phyloP scores from a whole-genome alignment of 2,888 invertebrate genomes.

The Seira ritae region DNA sequence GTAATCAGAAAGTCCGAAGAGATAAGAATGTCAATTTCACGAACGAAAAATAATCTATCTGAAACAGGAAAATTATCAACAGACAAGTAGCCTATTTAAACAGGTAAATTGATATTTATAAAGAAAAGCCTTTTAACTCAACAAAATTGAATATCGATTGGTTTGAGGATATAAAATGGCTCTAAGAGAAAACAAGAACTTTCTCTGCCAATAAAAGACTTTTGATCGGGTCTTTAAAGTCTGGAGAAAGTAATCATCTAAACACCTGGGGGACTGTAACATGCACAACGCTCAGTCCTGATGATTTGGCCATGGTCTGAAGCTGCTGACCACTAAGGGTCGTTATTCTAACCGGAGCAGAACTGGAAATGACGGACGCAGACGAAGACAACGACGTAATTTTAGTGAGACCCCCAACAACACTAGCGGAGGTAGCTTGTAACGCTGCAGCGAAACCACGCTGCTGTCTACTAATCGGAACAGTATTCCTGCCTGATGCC shows the following conservation, averaged over 20 bases:
- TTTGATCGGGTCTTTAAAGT: neutral
- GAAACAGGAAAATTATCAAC: too few relatives aligned
- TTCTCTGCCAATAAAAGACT: neutral
- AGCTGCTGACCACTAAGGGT: conserved; percentile 71
- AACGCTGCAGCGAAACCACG: conserved; percentile 41
- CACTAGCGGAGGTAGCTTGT: conserved; percentile 33
- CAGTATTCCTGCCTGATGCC: conserved; percentile 52
- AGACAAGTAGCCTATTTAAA: too few relatives aligned
- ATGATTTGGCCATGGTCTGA: conserved; percentile 75
- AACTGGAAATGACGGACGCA: conserved; percentile 50
- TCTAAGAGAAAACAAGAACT: too few relatives aligned
- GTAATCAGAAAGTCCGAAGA: too few relatives aligned
- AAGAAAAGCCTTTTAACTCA: too few relatives aligned
- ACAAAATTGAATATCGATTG: too few relatives aligned
- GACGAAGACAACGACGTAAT: conserved; percentile 31
- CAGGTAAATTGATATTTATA: too few relatives aligned
- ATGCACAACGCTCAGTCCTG: conserved; percentile 89
- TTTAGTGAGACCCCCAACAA: conserved; percentile 8
- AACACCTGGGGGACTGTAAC: conserved; percentile 82
- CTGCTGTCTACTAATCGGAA: conserved; percentile 51
- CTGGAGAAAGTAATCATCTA: conserved; percentile 2
- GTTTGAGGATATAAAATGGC: too few relatives aligned
- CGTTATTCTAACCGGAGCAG: conserved; percentile 72
- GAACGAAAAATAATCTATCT: too few relatives aligned
- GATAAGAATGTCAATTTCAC: too few relatives aligned